These are phyloP conservation scores for Hydra vulgaris DNA, from an alignment of 30 jellyfish, hydroid and myxozoan species.

Conservation along the genomic window DNA sequence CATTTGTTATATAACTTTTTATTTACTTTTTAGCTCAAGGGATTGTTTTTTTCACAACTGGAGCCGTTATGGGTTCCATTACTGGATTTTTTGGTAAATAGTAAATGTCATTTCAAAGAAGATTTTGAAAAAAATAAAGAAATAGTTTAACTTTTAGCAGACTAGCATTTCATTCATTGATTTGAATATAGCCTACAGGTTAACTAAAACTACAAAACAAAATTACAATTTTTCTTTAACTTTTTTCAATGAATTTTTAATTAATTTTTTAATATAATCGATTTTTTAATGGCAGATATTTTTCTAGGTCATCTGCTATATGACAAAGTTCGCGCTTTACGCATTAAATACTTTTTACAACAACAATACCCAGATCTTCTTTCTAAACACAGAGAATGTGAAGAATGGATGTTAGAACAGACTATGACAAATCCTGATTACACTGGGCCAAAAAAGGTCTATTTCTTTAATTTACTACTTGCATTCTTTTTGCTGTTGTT, in stretches of 20 bases:
- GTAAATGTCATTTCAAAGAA: no score
- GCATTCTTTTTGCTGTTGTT: no score
- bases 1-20: no score
- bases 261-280: no score
- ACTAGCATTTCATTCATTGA: no score
- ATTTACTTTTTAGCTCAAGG: background rate
- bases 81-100: background rate
- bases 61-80: background rate
- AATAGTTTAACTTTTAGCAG: no score
- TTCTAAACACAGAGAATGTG: background rate
- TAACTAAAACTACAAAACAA: no score
- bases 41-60: background rate
- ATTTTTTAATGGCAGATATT: no score
- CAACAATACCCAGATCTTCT: conserved; percentile 1
- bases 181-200: no score
- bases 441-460: conserved; percentile 12
- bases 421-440: background rate
- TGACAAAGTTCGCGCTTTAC: background rate
- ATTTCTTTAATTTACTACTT: background rate
- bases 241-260: no score
- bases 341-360: background rate
- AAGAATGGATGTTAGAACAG: conserved; percentile 3
- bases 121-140: no score
- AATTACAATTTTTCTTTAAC: no score
- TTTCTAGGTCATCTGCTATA: background rate